A percentile compares a stretch with the other conserved stretches of the same genome.
Conservation (phyloP, 2,797 vertebrate genomes). For the Anguilla anguilla region DNA sequence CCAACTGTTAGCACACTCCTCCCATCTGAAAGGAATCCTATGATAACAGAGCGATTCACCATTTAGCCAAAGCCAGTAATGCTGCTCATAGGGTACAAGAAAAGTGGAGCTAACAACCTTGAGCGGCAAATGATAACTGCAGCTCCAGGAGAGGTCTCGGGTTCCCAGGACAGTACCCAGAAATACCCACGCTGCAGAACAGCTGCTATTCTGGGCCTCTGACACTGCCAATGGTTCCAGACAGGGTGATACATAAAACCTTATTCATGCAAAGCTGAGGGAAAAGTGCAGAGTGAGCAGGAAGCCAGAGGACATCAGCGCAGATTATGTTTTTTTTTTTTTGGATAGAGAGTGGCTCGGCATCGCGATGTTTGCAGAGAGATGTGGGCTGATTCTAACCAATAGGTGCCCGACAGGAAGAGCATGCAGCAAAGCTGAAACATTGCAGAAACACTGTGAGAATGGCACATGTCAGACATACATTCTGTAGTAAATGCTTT, state of each 20-base stretch:
- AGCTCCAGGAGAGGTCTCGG: conserved; percentile 27
- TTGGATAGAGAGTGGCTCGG: not conserved
- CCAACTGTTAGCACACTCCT: not conserved
- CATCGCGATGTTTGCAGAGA: not conserved
- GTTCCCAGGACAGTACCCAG: conserved; percentile 33
- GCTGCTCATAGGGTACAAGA: not conserved
- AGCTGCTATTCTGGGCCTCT: conserved; percentile 33
- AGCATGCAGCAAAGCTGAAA: not conserved
- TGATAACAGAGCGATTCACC: not conserved
- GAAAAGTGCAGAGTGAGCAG: conserved; percentile 29
- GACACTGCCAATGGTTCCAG: conserved; percentile 21
- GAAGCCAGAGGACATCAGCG: not conserved
- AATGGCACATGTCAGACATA: not conserved
- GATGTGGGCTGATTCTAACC: not conserved
- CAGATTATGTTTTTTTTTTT: not conserved
- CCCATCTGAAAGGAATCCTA: not conserved
- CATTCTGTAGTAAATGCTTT: not conserved
- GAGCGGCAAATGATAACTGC: conserved; percentile 4
- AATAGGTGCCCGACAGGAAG: not conserved
- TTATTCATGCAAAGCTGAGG: conserved; percentile 31
- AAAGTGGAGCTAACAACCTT: conserved; percentile 24
- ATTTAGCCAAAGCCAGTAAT: not conserved
- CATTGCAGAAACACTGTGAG: not conserved
- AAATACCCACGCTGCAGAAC: conserved; percentile 42
- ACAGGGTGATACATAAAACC: conserved; percentile 14